These are phyloP conservation scores for Ictalurus punctatus DNA, from an alignment of 2,113 vertebrate genomes.

Conservation along the genomic window DNA sequence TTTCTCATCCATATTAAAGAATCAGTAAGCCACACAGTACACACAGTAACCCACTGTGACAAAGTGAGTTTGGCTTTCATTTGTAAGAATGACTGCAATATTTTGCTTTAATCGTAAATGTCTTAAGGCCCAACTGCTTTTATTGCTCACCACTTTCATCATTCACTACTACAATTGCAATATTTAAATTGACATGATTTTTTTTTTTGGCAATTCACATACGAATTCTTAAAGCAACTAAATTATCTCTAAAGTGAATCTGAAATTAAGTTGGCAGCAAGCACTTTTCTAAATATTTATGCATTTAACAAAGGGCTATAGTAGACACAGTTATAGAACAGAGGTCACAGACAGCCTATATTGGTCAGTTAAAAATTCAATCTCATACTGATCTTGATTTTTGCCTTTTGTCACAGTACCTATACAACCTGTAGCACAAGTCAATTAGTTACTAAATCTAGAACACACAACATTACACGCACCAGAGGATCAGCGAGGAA, in stretches of 20 bases:
- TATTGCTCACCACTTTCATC: slow-evolving; percentile 11
- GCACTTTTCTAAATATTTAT: slow-evolving; percentile 56
- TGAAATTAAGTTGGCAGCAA: slow-evolving; percentile 29
- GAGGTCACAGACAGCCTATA: neutral
- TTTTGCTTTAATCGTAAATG: slow-evolving; percentile 16
- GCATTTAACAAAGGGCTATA: slow-evolving; percentile 53
- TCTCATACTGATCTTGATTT: neutral
- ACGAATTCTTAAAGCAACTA: slow-evolving; percentile 5
- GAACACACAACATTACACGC: neutral
- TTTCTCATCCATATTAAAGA: slow-evolving; percentile 14
- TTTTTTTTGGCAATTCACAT: neutral
- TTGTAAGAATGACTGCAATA: neutral
- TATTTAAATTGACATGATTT: slow-evolving; percentile 14
- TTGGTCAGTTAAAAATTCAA: neutral
- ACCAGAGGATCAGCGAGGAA: neutral
- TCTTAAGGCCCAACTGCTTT: slow-evolving; percentile 3
- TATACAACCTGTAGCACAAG: neutral
- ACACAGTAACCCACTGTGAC: neutral
- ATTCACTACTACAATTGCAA: slow-evolving; percentile 16
- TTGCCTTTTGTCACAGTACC: neutral
- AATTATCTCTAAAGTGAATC: slow-evolving; percentile 10
- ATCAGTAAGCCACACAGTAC: neutral
- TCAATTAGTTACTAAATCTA: slow-evolving; percentile 14
- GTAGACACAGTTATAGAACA: slow-evolving; percentile 37
- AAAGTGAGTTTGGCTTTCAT: slow-evolving; percentile 6